These are phyloP conservation scores for Habropoda laboriosa DNA, from an alignment of 1,140 invertebrate genomes.

Conservation along the genomic window DNA sequence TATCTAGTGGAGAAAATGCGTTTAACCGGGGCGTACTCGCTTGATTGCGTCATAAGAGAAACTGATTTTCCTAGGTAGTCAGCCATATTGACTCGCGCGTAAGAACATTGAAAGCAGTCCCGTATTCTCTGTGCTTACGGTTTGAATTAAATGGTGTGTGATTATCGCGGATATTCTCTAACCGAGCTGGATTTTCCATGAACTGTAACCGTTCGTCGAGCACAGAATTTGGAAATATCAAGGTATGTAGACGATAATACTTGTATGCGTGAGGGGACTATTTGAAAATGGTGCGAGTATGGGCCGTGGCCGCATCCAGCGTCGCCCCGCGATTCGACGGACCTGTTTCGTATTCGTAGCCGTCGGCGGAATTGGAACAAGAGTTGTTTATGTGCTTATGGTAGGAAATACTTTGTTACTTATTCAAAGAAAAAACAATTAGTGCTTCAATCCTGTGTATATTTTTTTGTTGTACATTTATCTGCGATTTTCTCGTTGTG, in stretches of 20 bases:
- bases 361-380: slow-evolving; percentile 60
- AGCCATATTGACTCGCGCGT: slow-evolving; percentile 64
- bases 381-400: slow-evolving; percentile 65
- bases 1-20: slow-evolving; percentile 58
- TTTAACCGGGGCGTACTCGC: slow-evolving; percentile 57
- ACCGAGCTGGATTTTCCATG: not conserved
- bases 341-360: slow-evolving; percentile 58
- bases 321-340: slow-evolving; percentile 64
- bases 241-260: slow-evolving; percentile 29
- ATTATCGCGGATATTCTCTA: not conserved
- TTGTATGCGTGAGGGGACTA: slow-evolving; percentile 43
- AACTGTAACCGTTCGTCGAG: not conserved
- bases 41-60: slow-evolving; percentile 72
- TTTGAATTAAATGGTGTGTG: slow-evolving; percentile 22
- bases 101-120: slow-evolving; percentile 57
- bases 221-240: slow-evolving; percentile 1
- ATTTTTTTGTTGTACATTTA: not conserved
- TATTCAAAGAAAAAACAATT: slow-evolving; percentile 8
- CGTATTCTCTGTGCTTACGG: slow-evolving; percentile 28
- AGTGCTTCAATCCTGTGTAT: slow-evolving; percentile 23
- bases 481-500: slow-evolving; percentile 4
- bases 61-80: slow-evolving; percentile 63
- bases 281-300: slow-evolving; percentile 63
- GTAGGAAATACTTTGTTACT: slow-evolving; percentile 36
- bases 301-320: slow-evolving; percentile 62